Evolutionary conservation across 2,888 invertebrate genomes (phyloP).

Genomic region (Zhuqinia jingwanae): DNA sequence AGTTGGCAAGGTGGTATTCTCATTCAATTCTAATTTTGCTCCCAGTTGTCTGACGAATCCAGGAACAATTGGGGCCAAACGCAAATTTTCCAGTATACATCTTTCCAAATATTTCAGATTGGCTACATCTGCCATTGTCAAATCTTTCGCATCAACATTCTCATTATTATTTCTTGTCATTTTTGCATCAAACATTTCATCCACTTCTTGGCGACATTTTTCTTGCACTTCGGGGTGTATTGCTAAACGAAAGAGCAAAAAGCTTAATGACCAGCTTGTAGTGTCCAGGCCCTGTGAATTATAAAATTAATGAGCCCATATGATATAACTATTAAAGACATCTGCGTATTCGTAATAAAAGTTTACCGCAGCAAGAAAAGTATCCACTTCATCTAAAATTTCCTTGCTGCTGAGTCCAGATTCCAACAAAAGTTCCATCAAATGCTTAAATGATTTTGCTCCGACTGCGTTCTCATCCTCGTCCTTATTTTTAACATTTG

Average conservation of each 20-base stretch:
- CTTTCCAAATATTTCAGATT: not conserved
- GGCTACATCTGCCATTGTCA: not conserved
- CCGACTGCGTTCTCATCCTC: not conserved
- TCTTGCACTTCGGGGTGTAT: not conserved
- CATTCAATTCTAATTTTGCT: not conserved
- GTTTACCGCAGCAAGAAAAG: not conserved
- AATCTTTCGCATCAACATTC: not conserved
- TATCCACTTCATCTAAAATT: conserved; percentile 14
- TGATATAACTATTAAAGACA: too few species aligned
- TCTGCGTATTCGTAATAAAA: too few species aligned
- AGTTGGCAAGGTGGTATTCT: not conserved
- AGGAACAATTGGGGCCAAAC: not conserved
- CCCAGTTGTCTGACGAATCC: not conserved
- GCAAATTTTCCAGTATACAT: not conserved
- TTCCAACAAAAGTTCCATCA: conserved; percentile 20
- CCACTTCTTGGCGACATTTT: not conserved
- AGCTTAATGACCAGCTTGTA: not conserved
- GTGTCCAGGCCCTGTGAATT: not conserved
- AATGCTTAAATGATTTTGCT: not conserved
- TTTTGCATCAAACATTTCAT: not conserved
- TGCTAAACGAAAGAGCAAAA: not conserved
- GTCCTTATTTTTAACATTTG: not conserved
- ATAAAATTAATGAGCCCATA: not conserved
- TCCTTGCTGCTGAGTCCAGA: not conserved
- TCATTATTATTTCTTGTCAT: not conserved